Percentiles rank a stretch among this genome's conserved stretches.
phyloP scores from a whole-genome alignment of 2,888 invertebrate genomes.

The Rotaria magnacalcarata region DNA sequence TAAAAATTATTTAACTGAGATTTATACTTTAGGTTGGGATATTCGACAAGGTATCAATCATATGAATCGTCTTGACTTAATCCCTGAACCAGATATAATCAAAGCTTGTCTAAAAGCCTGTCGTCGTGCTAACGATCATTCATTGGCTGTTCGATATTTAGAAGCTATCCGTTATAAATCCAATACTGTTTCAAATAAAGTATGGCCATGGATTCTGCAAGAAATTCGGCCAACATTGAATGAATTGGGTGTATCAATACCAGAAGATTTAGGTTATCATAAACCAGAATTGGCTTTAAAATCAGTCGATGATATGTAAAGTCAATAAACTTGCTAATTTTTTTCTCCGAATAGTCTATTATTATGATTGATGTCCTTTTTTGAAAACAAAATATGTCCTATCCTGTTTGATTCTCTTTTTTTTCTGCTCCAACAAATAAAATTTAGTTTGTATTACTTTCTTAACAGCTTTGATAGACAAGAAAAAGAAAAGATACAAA shows the following conservation, averaged over 20 bases:
- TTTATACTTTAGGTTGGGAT: constrained; percentile 81
- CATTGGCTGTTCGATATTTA: constrained; percentile 82
- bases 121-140: constrained; percentile 85
- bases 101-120: constrained; percentile 81
- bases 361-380: too few relatives aligned
- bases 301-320: constrained; percentile 46
- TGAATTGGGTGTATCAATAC: constrained; percentile 86
- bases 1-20: too few relatives aligned
- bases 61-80: constrained; percentile 77
- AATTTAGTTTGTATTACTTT: too few relatives aligned
- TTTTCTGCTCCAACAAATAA: too few relatives aligned
- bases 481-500: too few relatives aligned
- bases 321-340: too few relatives aligned
- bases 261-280: constrained; percentile 91
- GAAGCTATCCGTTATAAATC: constrained; percentile 86
- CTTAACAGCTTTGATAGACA: too few relatives aligned
- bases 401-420: too few relatives aligned
- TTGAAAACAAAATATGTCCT: too few relatives aligned
- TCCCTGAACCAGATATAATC: constrained; percentile 85
- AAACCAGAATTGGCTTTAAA: constrained; percentile 83
- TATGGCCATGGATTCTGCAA: constrained; percentile 63
- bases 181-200: constrained; percentile 68
- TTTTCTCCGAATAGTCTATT: too few relatives aligned
- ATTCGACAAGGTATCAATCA: constrained; percentile 67
- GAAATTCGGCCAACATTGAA: constrained; percentile 84